A percentile compares a stretch with the other conserved stretches of the same genome.
These are phyloP conservation scores for Ophion ventricosus DNA, from an alignment of 2,888 invertebrate species.

Conservation along the genomic window DNA sequence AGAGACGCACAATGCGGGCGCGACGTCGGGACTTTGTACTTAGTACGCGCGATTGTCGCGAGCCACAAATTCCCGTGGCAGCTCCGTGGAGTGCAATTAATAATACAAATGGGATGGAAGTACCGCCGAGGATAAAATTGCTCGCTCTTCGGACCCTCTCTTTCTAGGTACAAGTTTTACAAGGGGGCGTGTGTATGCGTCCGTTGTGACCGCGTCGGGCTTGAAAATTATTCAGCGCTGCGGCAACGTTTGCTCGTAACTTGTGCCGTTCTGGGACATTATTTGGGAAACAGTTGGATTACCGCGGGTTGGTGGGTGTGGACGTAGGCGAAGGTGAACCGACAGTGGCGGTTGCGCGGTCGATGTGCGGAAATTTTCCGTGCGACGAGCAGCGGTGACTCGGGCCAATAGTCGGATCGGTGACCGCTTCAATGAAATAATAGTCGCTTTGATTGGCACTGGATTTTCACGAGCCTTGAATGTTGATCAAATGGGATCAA, in stretches of 20 bases:
- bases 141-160: constrained; percentile 20
- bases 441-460: too few relatives aligned
- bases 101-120: constrained; percentile 56
- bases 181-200: constrained; percentile 3
- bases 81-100: constrained; percentile 59
- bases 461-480: too few relatives aligned
- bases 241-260: constrained; percentile 21
- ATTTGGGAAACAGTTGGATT: constrained; percentile 36
- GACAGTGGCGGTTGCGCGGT: too few relatives aligned
- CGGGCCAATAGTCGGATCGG: too few relatives aligned
- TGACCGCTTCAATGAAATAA: too few relatives aligned
- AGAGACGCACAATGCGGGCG: not conserved
- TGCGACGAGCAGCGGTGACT: too few relatives aligned
- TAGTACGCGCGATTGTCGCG: not conserved
- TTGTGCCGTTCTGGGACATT: constrained; percentile 10
- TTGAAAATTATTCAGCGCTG: constrained; percentile 60
- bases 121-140: constrained; percentile 24
- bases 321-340: too few relatives aligned
- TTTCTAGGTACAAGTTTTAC: constrained; percentile 18
- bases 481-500: too few relatives aligned
- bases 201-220: constrained; percentile 40
- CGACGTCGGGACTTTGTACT: not conserved
- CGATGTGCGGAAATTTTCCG: too few relatives aligned
- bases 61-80: constrained; percentile 38
- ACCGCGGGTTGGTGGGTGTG: not conserved